phyloP scores from a whole-genome alignment of 30 jellyfish, hydroid and myxozoan species.

The Aurelia sp. region DNA sequence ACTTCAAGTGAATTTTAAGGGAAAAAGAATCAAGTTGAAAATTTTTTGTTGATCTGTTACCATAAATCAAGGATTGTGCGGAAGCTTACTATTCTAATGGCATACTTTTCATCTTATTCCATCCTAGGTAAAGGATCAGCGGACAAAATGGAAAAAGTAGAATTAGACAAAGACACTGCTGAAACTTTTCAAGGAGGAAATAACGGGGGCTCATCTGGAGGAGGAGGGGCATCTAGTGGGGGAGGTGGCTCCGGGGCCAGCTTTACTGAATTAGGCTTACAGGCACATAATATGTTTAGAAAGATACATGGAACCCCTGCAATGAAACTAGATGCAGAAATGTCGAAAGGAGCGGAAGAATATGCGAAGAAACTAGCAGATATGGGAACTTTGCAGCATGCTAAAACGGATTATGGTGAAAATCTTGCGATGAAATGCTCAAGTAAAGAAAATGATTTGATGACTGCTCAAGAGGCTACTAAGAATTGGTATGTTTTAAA shows the following conservation, averaged over 20 bases:
- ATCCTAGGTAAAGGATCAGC: too few species aligned
- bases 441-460: conserved; percentile 48
- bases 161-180: too few species aligned
- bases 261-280: conserved; percentile 40
- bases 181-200: too few species aligned
- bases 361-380: conserved; percentile 82
- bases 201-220: too few species aligned
- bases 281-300: conserved; percentile 80
- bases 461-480: conserved; percentile 96
- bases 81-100: too few species aligned
- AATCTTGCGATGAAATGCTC: conserved; percentile 89
- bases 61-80: too few species aligned
- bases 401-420: conserved; percentile 80
- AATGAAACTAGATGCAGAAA: conserved; percentile 42
- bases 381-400: conserved; percentile 46
- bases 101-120: too few species aligned
- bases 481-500: conserved; percentile 75
- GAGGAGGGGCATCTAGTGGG: too few species aligned
- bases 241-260: background rate
- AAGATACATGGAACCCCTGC: conserved; percentile 66
- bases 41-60: too few species aligned
- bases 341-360: conserved; percentile 67
- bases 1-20: too few species aligned
- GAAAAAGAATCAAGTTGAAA: too few species aligned
- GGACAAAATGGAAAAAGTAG: too few species aligned